These are phyloP conservation scores for Ophion slaviceki DNA, from an alignment of 2,888 invertebrate species.

Conservation along the genomic window DNA sequence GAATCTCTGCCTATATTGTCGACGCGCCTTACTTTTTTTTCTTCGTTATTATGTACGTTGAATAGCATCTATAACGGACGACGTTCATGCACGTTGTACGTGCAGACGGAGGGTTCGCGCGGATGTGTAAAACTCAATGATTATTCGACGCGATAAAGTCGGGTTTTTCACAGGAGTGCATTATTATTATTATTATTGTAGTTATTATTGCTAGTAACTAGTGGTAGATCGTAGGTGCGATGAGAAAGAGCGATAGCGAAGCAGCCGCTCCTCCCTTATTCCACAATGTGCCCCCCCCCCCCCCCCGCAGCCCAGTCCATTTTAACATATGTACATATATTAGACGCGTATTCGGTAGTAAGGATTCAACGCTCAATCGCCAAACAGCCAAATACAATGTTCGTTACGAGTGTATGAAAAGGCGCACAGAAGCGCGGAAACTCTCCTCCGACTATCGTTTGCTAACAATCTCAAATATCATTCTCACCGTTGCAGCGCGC, in stretches of 20 bases:
- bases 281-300: not conserved
- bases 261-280: not conserved
- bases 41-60: not conserved
- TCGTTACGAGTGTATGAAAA: not conserved
- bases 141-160: not conserved
- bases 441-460: no score
- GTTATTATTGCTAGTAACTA: not conserved
- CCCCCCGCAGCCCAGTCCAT: not conserved
- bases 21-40: no score
- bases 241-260: not conserved
- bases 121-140: not conserved
- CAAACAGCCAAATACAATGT: not conserved
- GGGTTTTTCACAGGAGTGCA: not conserved
- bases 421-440: not conserved
- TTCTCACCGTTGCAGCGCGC: no score
- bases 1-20: no score
- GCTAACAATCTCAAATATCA: no score
- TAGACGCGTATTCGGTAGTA: not conserved
- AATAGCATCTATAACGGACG: not conserved
- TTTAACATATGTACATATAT: not conserved
- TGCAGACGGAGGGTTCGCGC: not conserved
- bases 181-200: not conserved
- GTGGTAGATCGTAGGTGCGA: not conserved
- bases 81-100: no score
- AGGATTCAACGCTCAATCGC: not conserved